Conservation (phyloP, 2,113 vertebrate species). For the Australoheros scitulus region DNA sequence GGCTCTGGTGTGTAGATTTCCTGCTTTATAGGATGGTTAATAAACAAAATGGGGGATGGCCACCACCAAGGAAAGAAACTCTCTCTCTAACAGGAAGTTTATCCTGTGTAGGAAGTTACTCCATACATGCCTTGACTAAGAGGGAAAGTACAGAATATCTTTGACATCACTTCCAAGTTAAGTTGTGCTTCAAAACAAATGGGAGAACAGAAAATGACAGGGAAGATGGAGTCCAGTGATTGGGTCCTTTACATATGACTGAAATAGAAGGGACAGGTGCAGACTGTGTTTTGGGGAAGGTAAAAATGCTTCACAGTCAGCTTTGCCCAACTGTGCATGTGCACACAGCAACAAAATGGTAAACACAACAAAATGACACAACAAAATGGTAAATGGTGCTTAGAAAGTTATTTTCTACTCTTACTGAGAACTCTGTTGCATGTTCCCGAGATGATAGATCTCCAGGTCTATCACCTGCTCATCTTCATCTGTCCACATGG, state of each 20-base stretch:
- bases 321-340: background rate
- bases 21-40: too few relatives aligned
- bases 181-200: background rate
- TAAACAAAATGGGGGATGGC: too few relatives aligned
- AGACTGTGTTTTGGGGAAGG: background rate
- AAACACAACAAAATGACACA: background rate
- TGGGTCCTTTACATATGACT: accelerated
- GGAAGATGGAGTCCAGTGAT: background rate
- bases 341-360: background rate
- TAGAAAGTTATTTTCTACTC: background rate
- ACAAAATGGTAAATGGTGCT: background rate
- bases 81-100: background rate
- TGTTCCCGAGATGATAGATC: background rate
- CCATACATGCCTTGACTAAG: background rate
- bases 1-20: too few relatives aligned
- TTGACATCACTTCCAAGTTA: background rate
- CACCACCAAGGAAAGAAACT: too few relatives aligned
- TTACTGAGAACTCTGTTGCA: background rate
- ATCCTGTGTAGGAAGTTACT: background rate
- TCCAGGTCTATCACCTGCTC: accelerated
- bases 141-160: background rate
- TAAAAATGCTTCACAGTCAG: background rate
- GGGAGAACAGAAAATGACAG: background rate
- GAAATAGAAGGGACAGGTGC: background rate
- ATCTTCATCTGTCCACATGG: background rate